These are phyloP conservation scores for Panurus biarmicus DNA, from an alignment of 2,113 vertebrate species.

Conservation along the genomic window DNA sequence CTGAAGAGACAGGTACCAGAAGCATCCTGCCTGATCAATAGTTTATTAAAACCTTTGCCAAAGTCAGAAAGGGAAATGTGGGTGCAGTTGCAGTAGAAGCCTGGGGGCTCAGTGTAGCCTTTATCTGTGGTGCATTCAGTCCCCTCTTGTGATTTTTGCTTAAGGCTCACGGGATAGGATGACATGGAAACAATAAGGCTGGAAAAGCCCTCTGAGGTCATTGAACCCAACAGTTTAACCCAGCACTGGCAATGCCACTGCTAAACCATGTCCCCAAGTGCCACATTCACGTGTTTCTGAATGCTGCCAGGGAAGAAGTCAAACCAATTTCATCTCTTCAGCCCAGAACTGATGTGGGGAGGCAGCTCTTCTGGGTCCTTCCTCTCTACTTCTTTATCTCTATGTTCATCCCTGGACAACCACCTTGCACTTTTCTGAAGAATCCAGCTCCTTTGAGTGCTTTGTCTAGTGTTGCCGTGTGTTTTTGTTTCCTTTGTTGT, in stretches of 20 bases:
- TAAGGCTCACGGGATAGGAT: background rate
- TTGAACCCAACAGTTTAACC: background rate
- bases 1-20: background rate
- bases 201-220: background rate
- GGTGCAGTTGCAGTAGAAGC: background rate
- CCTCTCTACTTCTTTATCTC: background rate
- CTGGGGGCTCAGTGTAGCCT: background rate
- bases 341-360: background rate
- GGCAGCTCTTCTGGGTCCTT: background rate
- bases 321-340: background rate
- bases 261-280: background rate
- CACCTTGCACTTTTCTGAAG: background rate
- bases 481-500: background rate
- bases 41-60: background rate
- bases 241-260: rapidly evolving
- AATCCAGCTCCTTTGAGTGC: background rate
- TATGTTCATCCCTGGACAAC: background rate
- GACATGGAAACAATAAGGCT: background rate
- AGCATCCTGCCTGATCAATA: background rate
- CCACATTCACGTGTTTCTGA: rapidly evolving
- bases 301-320: background rate
- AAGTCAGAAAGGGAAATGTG: background rate
- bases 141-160: background rate
- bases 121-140: background rate
- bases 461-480: background rate